Evolutionary conservation across 2,888 invertebrate species (phyloP).

Genomic region (Lycocerus yunnanus): DNA sequence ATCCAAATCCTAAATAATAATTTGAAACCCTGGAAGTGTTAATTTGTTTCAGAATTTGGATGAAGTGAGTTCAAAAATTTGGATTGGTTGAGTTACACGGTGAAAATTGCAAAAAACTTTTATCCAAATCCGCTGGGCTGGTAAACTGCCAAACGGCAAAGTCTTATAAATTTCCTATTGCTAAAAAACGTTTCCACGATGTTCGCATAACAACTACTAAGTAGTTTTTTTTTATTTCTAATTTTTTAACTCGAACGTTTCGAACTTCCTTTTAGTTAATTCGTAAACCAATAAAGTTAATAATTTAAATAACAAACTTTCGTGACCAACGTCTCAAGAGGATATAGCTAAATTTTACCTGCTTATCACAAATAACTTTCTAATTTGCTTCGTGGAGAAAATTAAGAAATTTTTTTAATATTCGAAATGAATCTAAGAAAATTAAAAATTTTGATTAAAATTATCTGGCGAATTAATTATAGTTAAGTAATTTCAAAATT

Average conservation of each 20-base stretch:
- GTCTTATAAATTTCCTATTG: no score
- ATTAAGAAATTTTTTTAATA: background rate
- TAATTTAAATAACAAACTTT: background rate
- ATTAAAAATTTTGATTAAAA: background rate
- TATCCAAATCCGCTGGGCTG: no score
- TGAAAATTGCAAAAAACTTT: no score
- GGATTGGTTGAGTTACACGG: no score
- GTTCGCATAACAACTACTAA: no score
- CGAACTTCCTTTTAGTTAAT: background rate
- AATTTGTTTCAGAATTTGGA: no score
- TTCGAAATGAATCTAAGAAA: background rate
- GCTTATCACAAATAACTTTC: background rate
- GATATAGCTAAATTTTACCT: background rate
- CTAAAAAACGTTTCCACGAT: no score
- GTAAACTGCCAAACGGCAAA: no score
- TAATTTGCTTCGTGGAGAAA: background rate
- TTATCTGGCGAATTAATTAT: background rate
- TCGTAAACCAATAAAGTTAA: background rate
- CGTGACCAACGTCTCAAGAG: background rate
- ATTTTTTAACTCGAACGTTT: background rate
- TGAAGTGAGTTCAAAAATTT: no score
- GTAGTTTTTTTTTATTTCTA: no score
- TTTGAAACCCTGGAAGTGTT: no score
- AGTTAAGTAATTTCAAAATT: background rate
- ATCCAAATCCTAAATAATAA: no score